Evolutionary conservation across 2,113 vertebrate genomes (phyloP).

Genomic region (Theropithecus gelada): DNA sequence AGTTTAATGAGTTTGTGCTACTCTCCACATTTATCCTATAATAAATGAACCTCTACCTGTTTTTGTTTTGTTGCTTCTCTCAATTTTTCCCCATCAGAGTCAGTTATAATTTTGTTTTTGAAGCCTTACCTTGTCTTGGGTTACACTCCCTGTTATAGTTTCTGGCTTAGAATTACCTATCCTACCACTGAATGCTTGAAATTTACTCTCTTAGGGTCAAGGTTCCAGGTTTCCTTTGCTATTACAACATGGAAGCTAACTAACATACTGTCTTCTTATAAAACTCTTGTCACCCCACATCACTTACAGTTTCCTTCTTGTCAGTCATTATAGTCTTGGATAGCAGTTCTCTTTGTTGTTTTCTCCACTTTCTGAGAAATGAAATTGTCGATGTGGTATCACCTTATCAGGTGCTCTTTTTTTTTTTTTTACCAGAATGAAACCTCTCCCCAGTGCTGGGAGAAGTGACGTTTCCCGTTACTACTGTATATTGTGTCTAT

Average conservation of each 20-base stretch:
- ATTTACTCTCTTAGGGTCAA: neutral
- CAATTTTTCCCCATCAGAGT: neutral
- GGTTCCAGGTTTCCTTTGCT: neutral
- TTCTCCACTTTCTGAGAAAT: conserved; percentile 67
- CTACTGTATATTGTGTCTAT: neutral
- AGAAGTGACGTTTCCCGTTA: conserved; percentile 10
- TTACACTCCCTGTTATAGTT: neutral
- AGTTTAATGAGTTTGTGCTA: neutral
- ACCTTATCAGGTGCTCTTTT: conserved; percentile 43
- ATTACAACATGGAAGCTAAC: neutral
- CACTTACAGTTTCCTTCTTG: neutral
- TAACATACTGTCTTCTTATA: neutral
- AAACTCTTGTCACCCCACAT: neutral
- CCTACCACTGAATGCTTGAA: neutral
- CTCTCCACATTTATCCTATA: neutral
- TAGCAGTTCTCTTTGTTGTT: conserved; percentile 46
- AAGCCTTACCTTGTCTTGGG: neutral
- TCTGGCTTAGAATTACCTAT: conserved; percentile 1
- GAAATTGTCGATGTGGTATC: conserved; percentile 51
- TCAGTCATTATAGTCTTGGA: neutral
- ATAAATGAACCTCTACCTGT: neutral
- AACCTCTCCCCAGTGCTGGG: conserved; percentile 30
- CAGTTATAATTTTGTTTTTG: conserved; percentile 33
- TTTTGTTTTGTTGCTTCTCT: neutral
- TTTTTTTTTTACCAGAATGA: conserved; percentile 57